Conservation (phyloP, 2,888 invertebrate species). For the Drosophila macrospina region DNA sequence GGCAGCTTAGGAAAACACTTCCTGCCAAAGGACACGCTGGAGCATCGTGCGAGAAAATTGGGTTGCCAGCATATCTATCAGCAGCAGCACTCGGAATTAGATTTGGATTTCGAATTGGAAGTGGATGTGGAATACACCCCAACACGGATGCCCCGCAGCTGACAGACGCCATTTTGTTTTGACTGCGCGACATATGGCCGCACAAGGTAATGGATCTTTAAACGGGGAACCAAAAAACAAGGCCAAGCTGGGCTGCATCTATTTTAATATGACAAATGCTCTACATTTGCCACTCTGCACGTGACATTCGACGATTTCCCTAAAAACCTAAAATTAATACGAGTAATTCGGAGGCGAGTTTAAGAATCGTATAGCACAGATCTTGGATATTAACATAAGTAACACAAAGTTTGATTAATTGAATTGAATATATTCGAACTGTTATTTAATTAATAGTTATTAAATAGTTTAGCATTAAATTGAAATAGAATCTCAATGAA, state of each 20-base stretch:
- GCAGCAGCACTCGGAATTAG: constrained; percentile 46
- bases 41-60: constrained; percentile 49
- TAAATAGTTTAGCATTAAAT: too few relatives aligned
- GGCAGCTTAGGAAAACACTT: constrained; percentile 46
- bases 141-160: constrained; percentile 25
- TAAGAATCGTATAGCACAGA: neutral
- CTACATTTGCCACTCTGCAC: constrained; percentile 47
- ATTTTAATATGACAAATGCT: constrained; percentile 60
- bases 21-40: constrained; percentile 59
- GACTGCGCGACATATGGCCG: constrained; percentile 36
- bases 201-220: constrained; percentile 30
- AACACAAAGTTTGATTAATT: neutral
- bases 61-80: constrained; percentile 70
- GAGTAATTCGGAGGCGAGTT: neutral
- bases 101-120: constrained; percentile 20
- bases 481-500: too few relatives aligned
- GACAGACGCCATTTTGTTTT: constrained; percentile 52
- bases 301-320: constrained; percentile 62
- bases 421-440: too few relatives aligned
- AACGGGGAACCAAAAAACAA: constrained; percentile 7
- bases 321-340: neutral
- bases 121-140: neutral
- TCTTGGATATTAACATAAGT: neutral
- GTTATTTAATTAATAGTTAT: too few relatives aligned
- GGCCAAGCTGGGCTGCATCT: constrained; percentile 31